Conservation (phyloP, 1,140 invertebrate genomes). For the Cecropterus lyciades region DNA sequence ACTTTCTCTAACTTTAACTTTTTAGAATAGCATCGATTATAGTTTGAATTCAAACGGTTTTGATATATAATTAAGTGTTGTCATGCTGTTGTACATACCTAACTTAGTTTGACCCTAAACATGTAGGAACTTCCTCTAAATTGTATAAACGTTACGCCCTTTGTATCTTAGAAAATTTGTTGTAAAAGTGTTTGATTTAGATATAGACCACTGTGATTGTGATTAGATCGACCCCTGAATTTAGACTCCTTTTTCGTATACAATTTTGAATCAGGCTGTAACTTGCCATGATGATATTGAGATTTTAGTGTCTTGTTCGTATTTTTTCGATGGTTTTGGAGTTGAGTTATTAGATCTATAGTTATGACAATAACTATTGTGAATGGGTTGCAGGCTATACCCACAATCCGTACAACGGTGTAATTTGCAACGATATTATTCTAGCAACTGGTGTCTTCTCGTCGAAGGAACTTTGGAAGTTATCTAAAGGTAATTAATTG, state of each 20-base stretch:
- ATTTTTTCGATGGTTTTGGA: constrained; percentile 4
- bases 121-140: constrained; percentile 15
- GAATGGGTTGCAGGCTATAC: constrained; percentile 91
- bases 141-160: background rate
- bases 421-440: constrained; percentile 99
- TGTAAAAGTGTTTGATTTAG: constrained; percentile 3
- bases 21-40: constrained; percentile 30
- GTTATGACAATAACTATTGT: constrained; percentile 38
- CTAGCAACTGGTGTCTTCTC: constrained; percentile 99
- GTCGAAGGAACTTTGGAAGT: constrained; percentile 98
- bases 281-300: background rate
- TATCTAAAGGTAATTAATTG: constrained; percentile 96
- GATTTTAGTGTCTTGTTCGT: background rate
- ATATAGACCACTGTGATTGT: constrained; percentile 11
- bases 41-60: constrained; percentile 14
- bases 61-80: constrained; percentile 30
- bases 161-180: constrained; percentile 11
- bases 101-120: constrained; percentile 23
- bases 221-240: background rate
- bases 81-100: constrained; percentile 36
- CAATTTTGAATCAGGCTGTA: too few relatives aligned
- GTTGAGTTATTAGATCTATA: constrained; percentile 14
- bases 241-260: too few relatives aligned
- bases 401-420: constrained; percentile 98
- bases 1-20: background rate